Percentiles rank a stretch among this genome's conserved stretches.
Conservation (phyloP, 2,797 vertebrate genomes). For the Sebastes umbrosus region DNA sequence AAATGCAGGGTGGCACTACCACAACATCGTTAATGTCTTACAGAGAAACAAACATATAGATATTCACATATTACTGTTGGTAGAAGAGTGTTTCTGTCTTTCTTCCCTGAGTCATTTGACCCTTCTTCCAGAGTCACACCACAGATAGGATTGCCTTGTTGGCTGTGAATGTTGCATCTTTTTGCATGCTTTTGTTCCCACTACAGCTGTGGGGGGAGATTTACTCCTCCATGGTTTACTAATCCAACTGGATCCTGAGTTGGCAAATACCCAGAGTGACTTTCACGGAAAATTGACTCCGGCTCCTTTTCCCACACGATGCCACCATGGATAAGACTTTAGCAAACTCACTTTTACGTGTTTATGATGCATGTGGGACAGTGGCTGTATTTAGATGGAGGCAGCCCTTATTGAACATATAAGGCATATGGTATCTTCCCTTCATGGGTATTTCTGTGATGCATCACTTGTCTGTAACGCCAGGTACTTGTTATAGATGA, state of each 20-base stretch:
- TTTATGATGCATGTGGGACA: conserved; percentile 1
- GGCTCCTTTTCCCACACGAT: conserved; percentile 4
- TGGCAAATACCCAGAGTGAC: conserved; percentile 22
- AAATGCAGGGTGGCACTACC: no score
- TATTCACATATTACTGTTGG: neutral
- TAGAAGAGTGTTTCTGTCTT: neutral
- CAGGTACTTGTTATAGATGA: neutral
- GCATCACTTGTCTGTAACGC: neutral
- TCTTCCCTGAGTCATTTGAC: conserved; percentile 20
- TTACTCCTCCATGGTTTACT: neutral
- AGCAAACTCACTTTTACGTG: neutral
- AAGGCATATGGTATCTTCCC: neutral
- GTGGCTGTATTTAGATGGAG: conserved; percentile 9
- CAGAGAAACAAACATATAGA: neutral
- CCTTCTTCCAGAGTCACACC: neutral
- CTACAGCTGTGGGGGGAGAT: neutral
- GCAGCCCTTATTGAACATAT: neutral
- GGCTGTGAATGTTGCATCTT: conserved; percentile 5
- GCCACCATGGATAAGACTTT: neutral
- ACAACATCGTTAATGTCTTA: neutral
- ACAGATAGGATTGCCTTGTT: conserved; percentile 12
- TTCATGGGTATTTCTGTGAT: neutral
- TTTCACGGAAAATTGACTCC: conserved; percentile 1
- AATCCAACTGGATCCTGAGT: conserved; percentile 10
- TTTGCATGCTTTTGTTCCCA: conserved; percentile 23